phyloP scores from a whole-genome alignment of 2,113 vertebrate genomes.

The Dipodomys merriami region DNA sequence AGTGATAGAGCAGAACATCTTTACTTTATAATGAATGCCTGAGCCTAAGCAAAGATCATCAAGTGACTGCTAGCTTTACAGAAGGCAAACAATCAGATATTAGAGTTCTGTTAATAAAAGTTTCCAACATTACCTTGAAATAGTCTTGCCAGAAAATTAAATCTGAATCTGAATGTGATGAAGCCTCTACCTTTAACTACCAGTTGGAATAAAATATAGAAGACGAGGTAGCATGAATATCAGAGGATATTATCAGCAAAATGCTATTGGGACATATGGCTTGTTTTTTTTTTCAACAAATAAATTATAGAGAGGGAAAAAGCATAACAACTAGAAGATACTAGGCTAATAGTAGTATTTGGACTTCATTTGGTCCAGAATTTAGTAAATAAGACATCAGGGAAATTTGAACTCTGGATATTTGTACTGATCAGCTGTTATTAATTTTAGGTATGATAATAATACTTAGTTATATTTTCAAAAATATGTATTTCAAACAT shows the following conservation, averaged over 20 bases:
- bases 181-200: not conserved
- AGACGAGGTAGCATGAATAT: slow-evolving; percentile 12
- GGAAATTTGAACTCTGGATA: slow-evolving; percentile 52
- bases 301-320: not conserved
- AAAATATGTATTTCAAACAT: not conserved
- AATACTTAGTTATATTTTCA: not conserved
- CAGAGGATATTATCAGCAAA: not conserved
- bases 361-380: slow-evolving; percentile 22
- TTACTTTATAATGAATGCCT: slow-evolving; percentile 51
- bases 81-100: not conserved
- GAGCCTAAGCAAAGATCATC: slow-evolving; percentile 28
- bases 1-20: slow-evolving; percentile 9
- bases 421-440: slow-evolving; percentile 40
- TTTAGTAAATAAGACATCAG: slow-evolving; percentile 50
- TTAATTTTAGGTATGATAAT: slow-evolving; percentile 24
- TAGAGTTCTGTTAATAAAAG: slow-evolving; percentile 53
- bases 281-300: not conserved
- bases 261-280: not conserved
- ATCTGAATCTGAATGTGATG: slow-evolving; percentile 30
- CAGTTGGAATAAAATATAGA: not conserved
- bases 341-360: slow-evolving; percentile 27
- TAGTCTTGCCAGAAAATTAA: slow-evolving; percentile 10
- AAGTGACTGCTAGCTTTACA: not conserved
- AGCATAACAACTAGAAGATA: slow-evolving; percentile 12
- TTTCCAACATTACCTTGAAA: not conserved